These are phyloP conservation scores for Triplophysa tibetana DNA, from an alignment of 2,113 vertebrate species.

Conservation along the genomic window DNA sequence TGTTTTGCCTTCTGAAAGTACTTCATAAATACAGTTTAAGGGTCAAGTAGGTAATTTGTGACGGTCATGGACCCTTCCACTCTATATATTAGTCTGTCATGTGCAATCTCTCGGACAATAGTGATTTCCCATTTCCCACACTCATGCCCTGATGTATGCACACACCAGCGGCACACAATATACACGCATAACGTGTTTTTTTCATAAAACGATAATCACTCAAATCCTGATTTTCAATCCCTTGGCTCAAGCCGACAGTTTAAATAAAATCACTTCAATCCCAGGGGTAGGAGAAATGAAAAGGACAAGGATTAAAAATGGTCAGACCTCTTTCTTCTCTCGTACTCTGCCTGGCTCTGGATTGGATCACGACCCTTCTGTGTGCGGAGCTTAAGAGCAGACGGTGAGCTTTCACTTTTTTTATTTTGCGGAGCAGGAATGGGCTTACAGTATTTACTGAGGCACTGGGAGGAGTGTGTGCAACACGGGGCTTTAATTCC, in stretches of 20 bases:
- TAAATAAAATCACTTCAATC: slow-evolving; percentile 93
- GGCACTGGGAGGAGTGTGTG: slow-evolving; percentile 85
- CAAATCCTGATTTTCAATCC: slow-evolving; percentile 90
- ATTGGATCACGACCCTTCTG: slow-evolving; percentile 85
- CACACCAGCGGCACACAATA: slow-evolving; percentile 9
- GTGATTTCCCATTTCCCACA: slow-evolving; percentile 22
- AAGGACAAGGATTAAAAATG: slow-evolving; percentile 92
- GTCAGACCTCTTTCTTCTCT: slow-evolving; percentile 74
- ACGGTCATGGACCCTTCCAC: not conserved
- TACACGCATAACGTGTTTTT: slow-evolving; percentile 11
- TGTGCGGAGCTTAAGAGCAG: slow-evolving; percentile 85
- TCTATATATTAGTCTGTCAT: not conserved
- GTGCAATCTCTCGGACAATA: slow-evolving; percentile 12
- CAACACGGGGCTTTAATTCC: slow-evolving; percentile 83
- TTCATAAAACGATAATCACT: slow-evolving; percentile 86
- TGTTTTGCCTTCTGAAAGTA: slow-evolving; percentile 6
- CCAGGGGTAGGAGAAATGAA: slow-evolving; percentile 89
- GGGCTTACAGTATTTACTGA: slow-evolving; percentile 88
- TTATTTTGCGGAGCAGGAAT: slow-evolving; percentile 73
- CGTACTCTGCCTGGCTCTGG: slow-evolving; percentile 84
- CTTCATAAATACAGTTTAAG: slow-evolving; percentile 24
- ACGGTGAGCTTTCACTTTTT: slow-evolving; percentile 86
- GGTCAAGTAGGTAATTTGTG: slow-evolving; percentile 34
- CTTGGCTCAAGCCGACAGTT: slow-evolving; percentile 88
- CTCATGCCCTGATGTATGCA: slow-evolving; percentile 8